Base-by-base conservation (phyloP, 2,797 vertebrate genomes). In the Taenioides sp. region DNA sequence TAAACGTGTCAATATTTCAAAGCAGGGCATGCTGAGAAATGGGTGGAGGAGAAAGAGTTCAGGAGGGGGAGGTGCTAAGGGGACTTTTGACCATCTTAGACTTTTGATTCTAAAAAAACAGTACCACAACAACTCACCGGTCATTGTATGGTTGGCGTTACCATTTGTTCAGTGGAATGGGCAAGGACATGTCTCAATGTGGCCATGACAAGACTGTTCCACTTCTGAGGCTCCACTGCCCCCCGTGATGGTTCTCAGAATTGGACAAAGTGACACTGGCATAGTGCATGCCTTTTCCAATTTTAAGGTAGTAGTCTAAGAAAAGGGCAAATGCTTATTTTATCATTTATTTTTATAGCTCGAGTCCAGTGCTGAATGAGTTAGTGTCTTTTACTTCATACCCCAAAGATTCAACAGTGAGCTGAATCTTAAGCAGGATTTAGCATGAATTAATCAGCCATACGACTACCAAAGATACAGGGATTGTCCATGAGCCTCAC, bases 181-280 rank as follows among this genome's bases (percentile, higher is more conserved):
- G 74, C 62, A n/a, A 64, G 52, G 27, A 22, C 34, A 63, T 77
- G 82, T 85, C 88, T 73, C 65, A 40, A 37, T 47, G 67, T 54
- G 79, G 88, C 77, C 86, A 76, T 22, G 76, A 86, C 84, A 86
- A 89, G 88, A 88, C 77, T 7, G 5, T 55, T 69, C 62, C 70
- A 72, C 82, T 84, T 84, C 72, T 79, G 69, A 74, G 68, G 5
- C 22, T 52, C 72, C 52, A 20, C 62, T 4, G 63, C 69, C 65
- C 61, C 37, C 63, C 23, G 64, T 31, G 52, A 72, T 12, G 14
- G 40, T 58, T 71, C 75, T 63, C 2, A 80, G 84, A 60, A 69
- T 22, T 16, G 54, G 75, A 82, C 70, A 75, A 78, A 75, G 88
- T 74, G 85, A 81, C 75, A 4, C 70, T 67, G 86, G 90, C 85